Evolutionary conservation across 2,113 vertebrate species (phyloP), one percentile per base, ranked within the genome.

Genomic region (Limanda limanda): DNA sequence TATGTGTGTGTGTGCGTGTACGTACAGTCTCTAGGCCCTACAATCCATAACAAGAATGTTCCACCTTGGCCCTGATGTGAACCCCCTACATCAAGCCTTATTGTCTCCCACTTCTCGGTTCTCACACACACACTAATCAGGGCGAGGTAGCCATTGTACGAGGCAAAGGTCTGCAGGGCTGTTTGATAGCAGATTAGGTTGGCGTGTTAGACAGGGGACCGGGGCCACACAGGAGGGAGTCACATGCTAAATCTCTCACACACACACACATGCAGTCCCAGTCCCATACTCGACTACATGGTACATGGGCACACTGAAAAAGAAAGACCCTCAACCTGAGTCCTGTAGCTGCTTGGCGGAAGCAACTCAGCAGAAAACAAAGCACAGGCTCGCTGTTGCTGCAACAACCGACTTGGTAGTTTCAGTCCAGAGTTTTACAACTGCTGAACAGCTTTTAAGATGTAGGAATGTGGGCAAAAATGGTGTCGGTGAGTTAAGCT

Each of bases 181-280:
- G 89, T 89, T 91, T 92, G 86, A 92, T 87, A 84, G 85, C 81
- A 91, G 91, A 91, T 93, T 92, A 92, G 83, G 78, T 55, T 75
- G 72, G 13, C 13, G 2, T 83, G 84, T 81, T 82, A 72, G 81
- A 74, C 77, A 69, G 51, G 81, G 71, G 65, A 76, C 63, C 58
- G 48, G 88, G 88, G 82, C 81, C 88, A 89, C 91, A 88, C 87
- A 87, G 65, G 68, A 79, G 67, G 77, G 51, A 72, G 86, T 91
- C 86, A 90, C 89, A 91, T 91, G 91, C 73, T 85, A 62, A 76
- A 67, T 81, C 58, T 66, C 37, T 37, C 68, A 31, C 48, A 31
- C 37, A 31, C 31, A 31, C 31, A 31, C 31, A 31, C 31, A 1
- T 6, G 7, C 37, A 40, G 37, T 27, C 25, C 25, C 25, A 27